These are phyloP conservation scores for Drosophila nr. perissopoda DNA, from an alignment of 2,888 invertebrate species.

Conservation along the genomic window DNA sequence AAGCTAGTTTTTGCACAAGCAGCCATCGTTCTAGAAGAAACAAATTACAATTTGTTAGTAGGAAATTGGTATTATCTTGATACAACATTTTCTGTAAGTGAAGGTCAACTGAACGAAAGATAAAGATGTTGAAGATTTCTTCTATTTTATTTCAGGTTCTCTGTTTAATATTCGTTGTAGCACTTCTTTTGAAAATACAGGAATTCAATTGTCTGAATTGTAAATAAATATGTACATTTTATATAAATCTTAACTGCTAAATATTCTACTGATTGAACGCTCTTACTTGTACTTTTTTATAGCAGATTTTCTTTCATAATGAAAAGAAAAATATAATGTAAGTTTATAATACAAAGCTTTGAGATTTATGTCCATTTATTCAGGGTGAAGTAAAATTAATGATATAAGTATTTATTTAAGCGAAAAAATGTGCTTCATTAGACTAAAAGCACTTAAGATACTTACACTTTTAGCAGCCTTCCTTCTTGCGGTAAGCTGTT, in stretches of 20 bases:
- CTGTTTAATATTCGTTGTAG: neutral
- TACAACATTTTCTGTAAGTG: conserved; percentile 21
- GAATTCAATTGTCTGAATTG: neutral
- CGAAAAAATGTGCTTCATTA: conserved; percentile 27
- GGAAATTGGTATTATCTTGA: conserved; percentile 18
- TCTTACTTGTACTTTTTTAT: too few species aligned
- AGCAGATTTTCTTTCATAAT: neutral
- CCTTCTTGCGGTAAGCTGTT: conserved; percentile 28
- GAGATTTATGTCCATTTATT: neutral
- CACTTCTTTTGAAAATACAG: neutral
- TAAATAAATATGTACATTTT: neutral
- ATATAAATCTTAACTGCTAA: too few species aligned
- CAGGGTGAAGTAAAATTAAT: neutral
- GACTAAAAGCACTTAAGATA: neutral
- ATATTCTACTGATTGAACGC: too few species aligned
- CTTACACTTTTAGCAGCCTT: neutral
- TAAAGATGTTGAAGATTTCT: neutral
- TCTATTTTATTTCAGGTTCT: conserved; percentile 4
- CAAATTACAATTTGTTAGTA: neutral
- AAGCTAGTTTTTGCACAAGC: conserved; percentile 18
- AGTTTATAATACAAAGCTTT: neutral
- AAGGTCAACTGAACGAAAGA: neutral
- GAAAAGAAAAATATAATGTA: neutral
- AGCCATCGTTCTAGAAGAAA: neutral
- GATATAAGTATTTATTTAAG: neutral